Conservation (phyloP, 2,113 vertebrate species). For the Neolamprologus fasciatus region DNA sequence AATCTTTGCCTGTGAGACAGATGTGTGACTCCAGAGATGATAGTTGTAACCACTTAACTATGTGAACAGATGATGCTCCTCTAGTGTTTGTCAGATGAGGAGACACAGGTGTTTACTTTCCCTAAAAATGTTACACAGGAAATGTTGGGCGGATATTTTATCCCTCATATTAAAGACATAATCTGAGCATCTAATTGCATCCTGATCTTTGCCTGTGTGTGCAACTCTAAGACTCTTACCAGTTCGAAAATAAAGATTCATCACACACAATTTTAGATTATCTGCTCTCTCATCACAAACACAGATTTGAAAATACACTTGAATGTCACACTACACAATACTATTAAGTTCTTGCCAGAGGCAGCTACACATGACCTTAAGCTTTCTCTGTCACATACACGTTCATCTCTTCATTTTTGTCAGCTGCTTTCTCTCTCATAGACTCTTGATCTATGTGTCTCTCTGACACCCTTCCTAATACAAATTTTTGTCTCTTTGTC, state of each 20-base stretch:
- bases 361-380: neutral
- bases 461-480: neutral
- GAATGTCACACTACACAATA: neutral
- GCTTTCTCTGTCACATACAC: neutral
- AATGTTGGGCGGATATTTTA: neutral
- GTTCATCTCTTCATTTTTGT: neutral
- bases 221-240: neutral
- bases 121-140: neutral
- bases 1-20: neutral
- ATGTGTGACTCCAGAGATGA: neutral
- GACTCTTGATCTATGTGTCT: neutral
- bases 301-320: neutral
- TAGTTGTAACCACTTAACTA: neutral
- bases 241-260: neutral
- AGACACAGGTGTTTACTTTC: neutral
- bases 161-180: neutral
- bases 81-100: neutral
- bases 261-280: neutral
- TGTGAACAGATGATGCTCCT: neutral
- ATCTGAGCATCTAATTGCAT: neutral
- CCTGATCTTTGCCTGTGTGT: neutral
- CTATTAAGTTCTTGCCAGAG: conserved; percentile 7
- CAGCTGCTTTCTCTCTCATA: neutral
- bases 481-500: neutral
- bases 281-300: neutral